Base-by-base conservation (phyloP, 2,888 invertebrate species). In the Agonopterix arenella region DNA sequence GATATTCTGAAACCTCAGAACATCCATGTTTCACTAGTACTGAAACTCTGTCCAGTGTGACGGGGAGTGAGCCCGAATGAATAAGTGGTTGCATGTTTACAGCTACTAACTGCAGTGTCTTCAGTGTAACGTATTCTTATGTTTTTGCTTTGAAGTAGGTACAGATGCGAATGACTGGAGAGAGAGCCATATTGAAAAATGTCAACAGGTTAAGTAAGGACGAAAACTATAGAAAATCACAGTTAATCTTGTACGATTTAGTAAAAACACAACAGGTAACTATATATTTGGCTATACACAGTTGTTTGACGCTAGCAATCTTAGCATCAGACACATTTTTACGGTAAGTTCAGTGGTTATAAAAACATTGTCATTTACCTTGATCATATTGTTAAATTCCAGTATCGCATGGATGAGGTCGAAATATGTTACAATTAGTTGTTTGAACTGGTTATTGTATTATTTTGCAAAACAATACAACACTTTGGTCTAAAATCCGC, bases 171-270 rank as follows among this genome's bases (percentile, higher is more conserved):
- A 58, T 61, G 66, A 68, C 69, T 65, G 67, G 64, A 67, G 64
- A 67, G 72, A 62, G 73, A 73, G 84, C 84, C 84, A 83, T 84
- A 77, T 84, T 84, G 84, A 74, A 80, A 77, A 76, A 72, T 70
- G 64, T 70, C 68, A 76, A 73, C 64, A 73, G 68, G 71, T 68
- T 73, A 71, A 53, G 37, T 52, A 48, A 45, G 47, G 45, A 50
- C 43, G 45, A 11, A 43, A 43, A 13, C 13, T 43, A 43, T 11
- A 43, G 4, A 43, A 43, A 13, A 9, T 11, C 11, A 8, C 5
- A 43, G 11, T 43, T 8, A 11, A 28, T 28, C 28, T 28, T 28
- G 28, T 28, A 28, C 0, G 28, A 28, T 28, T 28, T 28, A 28
- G 28, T 28, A 28, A 28, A 28, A 28, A 28, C 28, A 5, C 5